These are phyloP conservation scores for Panthera uncia DNA, from an alignment of 2,113 vertebrate species.

Conservation along the genomic window DNA sequence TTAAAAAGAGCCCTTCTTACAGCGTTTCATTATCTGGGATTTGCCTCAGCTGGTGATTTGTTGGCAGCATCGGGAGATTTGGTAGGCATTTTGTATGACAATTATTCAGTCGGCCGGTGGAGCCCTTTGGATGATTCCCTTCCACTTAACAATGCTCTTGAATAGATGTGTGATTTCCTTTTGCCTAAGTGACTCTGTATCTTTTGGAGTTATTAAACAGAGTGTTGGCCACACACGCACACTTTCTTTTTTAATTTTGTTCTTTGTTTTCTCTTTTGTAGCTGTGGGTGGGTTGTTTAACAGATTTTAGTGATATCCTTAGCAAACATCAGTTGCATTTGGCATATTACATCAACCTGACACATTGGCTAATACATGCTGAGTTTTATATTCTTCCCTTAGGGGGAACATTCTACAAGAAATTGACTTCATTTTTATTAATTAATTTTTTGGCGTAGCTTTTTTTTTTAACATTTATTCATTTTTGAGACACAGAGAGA, in stretches of 20 bases:
- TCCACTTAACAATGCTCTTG: conserved; percentile 49
- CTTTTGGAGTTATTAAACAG: conserved; percentile 50
- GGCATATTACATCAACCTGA: conserved; percentile 22
- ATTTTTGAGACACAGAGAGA: too few relatives aligned
- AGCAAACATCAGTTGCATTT: not conserved
- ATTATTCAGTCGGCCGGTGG: conserved; percentile 77
- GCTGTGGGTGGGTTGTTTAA: not conserved
- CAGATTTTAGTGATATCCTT: not conserved
- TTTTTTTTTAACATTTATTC: too few relatives aligned
- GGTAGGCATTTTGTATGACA: conserved; percentile 82
- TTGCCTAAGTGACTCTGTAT: conserved; percentile 67
- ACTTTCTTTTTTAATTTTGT: not conserved
- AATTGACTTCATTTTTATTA: not conserved
- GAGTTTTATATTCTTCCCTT: conserved; percentile 5
- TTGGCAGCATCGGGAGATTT: conserved; percentile 81
- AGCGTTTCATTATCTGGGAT: conserved; percentile 89
- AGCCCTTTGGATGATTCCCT: conserved; percentile 81
- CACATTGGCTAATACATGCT: not conserved
- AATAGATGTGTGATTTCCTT: conserved; percentile 49
- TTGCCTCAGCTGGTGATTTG: conserved; percentile 86
- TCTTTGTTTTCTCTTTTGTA: not conserved
- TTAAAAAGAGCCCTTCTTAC: conserved; percentile 89
- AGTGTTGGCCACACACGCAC: not conserved
- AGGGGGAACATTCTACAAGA: conserved; percentile 33
- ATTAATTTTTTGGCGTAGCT: not conserved